Conservation (phyloP, 2,888 invertebrate genomes). For the Pristionchus maxplancki region DNA sequence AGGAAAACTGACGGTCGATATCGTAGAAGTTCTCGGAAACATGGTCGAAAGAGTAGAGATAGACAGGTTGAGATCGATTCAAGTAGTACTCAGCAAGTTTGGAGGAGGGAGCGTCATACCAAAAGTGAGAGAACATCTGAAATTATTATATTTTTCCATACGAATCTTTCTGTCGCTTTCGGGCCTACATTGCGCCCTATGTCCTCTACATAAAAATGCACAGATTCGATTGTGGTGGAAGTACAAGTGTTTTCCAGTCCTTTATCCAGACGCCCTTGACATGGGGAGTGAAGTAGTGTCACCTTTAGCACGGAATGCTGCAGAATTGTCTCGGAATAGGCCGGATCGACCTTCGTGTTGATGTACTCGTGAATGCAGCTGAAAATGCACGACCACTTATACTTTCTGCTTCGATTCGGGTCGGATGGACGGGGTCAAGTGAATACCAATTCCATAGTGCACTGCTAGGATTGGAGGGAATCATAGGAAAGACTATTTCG, state of each 20-base stretch:
- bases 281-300: not conserved
- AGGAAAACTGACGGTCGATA: slow-evolving; percentile 68
- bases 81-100: slow-evolving; percentile 73
- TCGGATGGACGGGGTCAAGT: not conserved
- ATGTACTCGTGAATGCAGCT: slow-evolving; percentile 77
- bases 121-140: slow-evolving; percentile 78
- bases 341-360: slow-evolving; percentile 72
- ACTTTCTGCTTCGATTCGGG: not conserved
- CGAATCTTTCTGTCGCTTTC: not conserved
- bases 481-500: not conserved
- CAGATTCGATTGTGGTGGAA: not conserved
- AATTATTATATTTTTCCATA: not conserved
- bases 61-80: slow-evolving; percentile 72
- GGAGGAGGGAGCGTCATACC: slow-evolving; percentile 77
- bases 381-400: not conserved
- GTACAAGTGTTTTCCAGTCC: not conserved
- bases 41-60: slow-evolving; percentile 77
- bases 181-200: not conserved
- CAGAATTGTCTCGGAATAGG: slow-evolving; percentile 65
- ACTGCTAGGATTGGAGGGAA: not conserved
- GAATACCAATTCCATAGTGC: not conserved
- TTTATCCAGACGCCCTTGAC: not conserved
- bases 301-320: slow-evolving; percentile 75
- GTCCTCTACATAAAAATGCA: not conserved
- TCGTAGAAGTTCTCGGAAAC: slow-evolving; percentile 77